A percentile compares a stretch with the other conserved stretches of the same genome.
phyloP scores from a whole-genome alignment of 1,140 invertebrate genomes.

The Heterodera schachtii region DNA sequence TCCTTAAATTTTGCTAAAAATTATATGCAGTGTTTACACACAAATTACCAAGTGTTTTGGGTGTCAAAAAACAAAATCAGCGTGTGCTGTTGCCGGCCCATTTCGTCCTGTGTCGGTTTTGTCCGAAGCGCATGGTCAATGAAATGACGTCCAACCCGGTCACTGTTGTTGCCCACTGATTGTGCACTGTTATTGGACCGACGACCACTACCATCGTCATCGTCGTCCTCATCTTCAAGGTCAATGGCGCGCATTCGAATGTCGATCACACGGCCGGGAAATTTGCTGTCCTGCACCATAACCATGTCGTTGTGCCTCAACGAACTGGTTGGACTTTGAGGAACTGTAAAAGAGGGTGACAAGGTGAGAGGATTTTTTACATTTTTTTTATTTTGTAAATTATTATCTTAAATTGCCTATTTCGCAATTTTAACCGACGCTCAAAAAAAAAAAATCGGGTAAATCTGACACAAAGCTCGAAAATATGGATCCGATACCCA shows the following conservation, averaged over 20 bases:
- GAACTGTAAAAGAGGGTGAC: conserved; percentile 20
- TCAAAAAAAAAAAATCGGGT: no score
- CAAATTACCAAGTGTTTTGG: conserved; percentile 24
- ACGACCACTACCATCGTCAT: not conserved
- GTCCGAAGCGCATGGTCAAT: conserved; percentile 29
- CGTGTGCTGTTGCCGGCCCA: not conserved
- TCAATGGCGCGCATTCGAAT: conserved; percentile 29
- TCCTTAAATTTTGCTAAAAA: no score
- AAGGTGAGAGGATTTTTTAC: no score
- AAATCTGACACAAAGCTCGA: no score
- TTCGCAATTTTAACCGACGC: no score
- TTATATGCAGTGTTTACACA: no score
- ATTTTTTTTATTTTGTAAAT: no score
- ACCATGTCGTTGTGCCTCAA: conserved; percentile 49
- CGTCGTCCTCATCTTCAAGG: conserved; percentile 5
- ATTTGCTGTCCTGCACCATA: conserved; percentile 18
- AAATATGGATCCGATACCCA: no score
- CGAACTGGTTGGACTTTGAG: conserved; percentile 25
- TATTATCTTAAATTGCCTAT: no score
- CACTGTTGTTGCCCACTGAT: not conserved
- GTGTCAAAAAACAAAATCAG: conserved; percentile 37
- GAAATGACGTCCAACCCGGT: conserved; percentile 7
- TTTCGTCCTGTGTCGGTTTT: conserved; percentile 5
- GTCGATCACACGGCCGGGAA: conserved; percentile 46
- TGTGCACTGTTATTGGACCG: not conserved